Evolutionary conservation across 2,797 vertebrate genomes (phyloP), one percentile per base, ranked within the genome.

Genomic region (Sandelia bainsii): DNA sequence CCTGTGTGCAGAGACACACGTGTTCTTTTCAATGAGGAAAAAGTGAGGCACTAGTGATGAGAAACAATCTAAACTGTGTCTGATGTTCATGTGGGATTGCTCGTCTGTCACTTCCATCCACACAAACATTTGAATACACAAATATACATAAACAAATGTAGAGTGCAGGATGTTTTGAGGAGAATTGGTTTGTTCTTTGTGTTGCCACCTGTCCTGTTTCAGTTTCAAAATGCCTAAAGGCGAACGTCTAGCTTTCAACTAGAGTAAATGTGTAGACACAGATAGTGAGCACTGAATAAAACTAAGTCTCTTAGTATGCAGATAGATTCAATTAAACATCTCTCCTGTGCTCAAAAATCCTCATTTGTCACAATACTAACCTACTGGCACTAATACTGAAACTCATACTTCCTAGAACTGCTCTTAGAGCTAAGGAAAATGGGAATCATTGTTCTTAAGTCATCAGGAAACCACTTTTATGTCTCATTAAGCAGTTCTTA

Each of bases 231-330:
- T 11, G 49, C 62, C 72, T 32, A 20, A 64, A 72, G 69, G 61
- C 14, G 23, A 69, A 67, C 14, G 75, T 75, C 62, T 66, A 7
- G 46, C 62, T 81, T 87, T 79, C n/a, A 72, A 46, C 39, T 50
- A 52, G 25, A 69, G 64, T 46, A 27, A 77, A 57, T 44, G 51
- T 49, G 57, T 52, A 34, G 49, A 66, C 14, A 34, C 58, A 70
- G 58, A 68, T 5, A 22, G 46, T 5, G 56, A 71, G 49, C 34
- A 42, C 10, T 0, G 37, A 59, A 14, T 39, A 6, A 77, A 70
- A 69, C 14, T 19, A 69, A 51, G 48, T 27, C 49, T 51, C 46
- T 56, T 25, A 27, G 20, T 45, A 13, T 32, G 40, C 51, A 50
- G 17, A 45, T 53, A 67, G 22, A 64, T 62, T 20, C 34, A 40